Evolutionary conservation across 2,888 invertebrate genomes (phyloP).

Genomic region (Rhopalosiphum nymphaeae): DNA sequence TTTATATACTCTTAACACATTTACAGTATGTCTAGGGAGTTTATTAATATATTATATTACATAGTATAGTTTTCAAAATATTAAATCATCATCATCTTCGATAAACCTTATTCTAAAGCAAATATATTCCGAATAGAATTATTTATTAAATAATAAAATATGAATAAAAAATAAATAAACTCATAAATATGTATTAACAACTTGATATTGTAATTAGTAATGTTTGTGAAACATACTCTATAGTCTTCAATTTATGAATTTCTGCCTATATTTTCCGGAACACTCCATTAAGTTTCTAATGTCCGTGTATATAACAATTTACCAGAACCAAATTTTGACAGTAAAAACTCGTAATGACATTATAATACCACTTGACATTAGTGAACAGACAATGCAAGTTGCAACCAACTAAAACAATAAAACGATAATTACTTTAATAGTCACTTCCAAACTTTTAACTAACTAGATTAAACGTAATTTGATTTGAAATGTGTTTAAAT

Average conservation of each 20-base stretch:
- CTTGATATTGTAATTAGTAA: constrained; percentile 6
- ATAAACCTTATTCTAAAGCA: neutral
- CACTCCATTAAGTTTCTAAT: neutral
- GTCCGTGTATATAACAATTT: neutral
- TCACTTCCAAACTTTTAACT: constrained; percentile 41
- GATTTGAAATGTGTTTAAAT: constrained; percentile 31
- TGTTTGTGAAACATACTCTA: neutral
- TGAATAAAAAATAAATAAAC: neutral
- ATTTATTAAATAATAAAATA: neutral
- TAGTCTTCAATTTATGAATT: neutral
- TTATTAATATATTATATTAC: neutral
- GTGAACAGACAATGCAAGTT: constrained; percentile 34
- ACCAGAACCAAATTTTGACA: neutral
- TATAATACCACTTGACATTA: constrained; percentile 45
- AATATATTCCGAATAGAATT: neutral
- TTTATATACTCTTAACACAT: neutral
- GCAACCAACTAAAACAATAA: constrained; percentile 37
- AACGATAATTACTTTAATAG: constrained; percentile 53
- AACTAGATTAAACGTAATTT: constrained; percentile 48
- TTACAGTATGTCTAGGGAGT: neutral
- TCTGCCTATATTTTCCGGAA: neutral
- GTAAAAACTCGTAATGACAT: constrained; percentile 33
- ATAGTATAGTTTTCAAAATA: neutral
- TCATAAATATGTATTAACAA: neutral
- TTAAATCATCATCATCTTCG: neutral